phyloP scores from a whole-genome alignment of 2,113 vertebrate genomes.

The Nothoprocta perdicaria region DNA sequence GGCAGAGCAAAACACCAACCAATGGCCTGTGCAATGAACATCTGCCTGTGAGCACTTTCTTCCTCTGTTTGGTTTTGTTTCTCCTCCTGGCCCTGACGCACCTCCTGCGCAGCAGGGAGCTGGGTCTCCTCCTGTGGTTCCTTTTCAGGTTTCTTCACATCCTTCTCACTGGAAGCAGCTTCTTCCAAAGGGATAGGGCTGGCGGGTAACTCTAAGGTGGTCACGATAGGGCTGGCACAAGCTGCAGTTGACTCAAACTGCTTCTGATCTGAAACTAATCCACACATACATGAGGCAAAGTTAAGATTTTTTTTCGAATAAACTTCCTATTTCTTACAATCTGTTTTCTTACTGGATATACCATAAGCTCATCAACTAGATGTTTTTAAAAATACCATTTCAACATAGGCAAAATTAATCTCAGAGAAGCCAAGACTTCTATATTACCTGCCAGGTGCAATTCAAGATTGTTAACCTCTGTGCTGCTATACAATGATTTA shows the following conservation, averaged over 20 bases:
- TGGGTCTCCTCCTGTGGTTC: slow-evolving; percentile 63
- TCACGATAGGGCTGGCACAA: slow-evolving; percentile 67
- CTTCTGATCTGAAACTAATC: slow-evolving; percentile 60
- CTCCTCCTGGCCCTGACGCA: background rate
- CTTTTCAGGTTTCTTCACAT: slow-evolving; percentile 49
- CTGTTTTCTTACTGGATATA: background rate
- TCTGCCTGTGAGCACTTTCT: background rate
- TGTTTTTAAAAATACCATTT: background rate
- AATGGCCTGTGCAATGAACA: background rate
- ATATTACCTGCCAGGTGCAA: background rate
- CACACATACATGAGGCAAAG: background rate
- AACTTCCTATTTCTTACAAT: background rate
- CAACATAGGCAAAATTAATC: background rate
- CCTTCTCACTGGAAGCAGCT: slow-evolving; percentile 39
- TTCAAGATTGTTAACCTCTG: background rate
- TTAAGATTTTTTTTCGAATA: background rate
- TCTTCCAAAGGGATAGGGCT: slow-evolving; percentile 41
- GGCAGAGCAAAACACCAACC: background rate
- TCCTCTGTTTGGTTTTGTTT: background rate
- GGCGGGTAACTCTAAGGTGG: slow-evolving; percentile 67
- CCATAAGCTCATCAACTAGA: background rate
- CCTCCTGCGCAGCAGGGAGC: slow-evolving; percentile 67
- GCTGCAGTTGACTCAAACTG: slow-evolving; percentile 72
- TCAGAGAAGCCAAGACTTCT: background rate
- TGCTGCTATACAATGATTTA: background rate